Conservation (phyloP, 2,888 invertebrate species). For the Nemurella pictetii region DNA sequence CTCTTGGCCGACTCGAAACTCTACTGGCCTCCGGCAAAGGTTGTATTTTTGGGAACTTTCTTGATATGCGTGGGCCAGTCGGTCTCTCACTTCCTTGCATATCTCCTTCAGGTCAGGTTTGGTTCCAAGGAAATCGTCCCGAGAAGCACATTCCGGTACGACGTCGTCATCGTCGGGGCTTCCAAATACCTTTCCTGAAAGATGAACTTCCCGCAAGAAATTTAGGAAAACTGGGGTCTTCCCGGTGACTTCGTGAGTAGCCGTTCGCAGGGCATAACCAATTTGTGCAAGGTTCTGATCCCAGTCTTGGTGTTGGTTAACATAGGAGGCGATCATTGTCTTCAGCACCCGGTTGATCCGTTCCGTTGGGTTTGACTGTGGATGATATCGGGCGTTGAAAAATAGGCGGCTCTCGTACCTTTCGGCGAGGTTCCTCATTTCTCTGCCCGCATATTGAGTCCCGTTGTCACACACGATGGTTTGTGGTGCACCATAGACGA, state of each 20-base stretch:
- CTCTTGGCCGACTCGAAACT: neutral
- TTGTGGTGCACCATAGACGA: neutral
- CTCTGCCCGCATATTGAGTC: neutral
- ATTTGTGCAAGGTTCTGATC: slow-evolving; percentile 12
- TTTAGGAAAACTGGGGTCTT: slow-evolving; percentile 41
- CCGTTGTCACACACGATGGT: slow-evolving; percentile 1
- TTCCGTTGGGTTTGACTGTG: slow-evolving; percentile 31
- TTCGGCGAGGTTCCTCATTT: neutral
- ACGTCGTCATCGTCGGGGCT: neutral
- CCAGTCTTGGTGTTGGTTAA: slow-evolving; percentile 26
- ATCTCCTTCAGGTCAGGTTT: neutral
- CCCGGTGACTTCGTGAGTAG: slow-evolving; percentile 22
- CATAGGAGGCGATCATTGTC: slow-evolving; percentile 19
- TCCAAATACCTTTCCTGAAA: neutral
- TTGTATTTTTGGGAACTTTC: neutral
- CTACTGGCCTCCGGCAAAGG: neutral
- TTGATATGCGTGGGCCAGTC: neutral
- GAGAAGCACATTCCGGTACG: neutral
- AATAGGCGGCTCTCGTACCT: neutral
- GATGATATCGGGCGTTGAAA: slow-evolving; percentile 8
- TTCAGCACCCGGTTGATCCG: slow-evolving; percentile 17
- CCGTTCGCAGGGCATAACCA: slow-evolving; percentile 13
- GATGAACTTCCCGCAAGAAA: slow-evolving; percentile 37
- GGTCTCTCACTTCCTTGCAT: too few relatives aligned
- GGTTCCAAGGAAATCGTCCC: neutral